These are phyloP conservation scores for Syngnathus floridae DNA, from an alignment of 2,113 vertebrate genomes.

Conservation along the genomic window DNA sequence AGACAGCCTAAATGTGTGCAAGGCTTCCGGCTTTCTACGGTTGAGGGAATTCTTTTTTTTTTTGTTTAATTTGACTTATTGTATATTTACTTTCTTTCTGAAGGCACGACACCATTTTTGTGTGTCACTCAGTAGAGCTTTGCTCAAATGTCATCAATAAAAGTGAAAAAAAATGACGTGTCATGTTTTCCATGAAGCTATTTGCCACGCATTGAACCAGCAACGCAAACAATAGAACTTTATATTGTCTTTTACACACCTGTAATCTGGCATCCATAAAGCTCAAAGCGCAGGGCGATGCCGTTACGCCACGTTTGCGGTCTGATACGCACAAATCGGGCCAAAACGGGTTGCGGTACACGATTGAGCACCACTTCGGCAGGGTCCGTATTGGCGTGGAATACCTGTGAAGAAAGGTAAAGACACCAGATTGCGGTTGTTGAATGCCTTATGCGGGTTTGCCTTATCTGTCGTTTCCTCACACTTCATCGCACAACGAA, in stretches of 20 bases:
- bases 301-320: conserved; percentile 89
- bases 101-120: neutral
- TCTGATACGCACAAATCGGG: conserved; percentile 87
- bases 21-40: conserved; percentile 7
- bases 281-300: conserved; percentile 91
- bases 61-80: conserved; percentile 1
- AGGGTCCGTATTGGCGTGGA: conserved; percentile 87
- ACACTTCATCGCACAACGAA: conserved; percentile 18
- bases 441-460: conserved; percentile 3
- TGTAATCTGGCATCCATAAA: conserved; percentile 93
- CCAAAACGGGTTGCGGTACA: conserved; percentile 83
- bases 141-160: too few species aligned
- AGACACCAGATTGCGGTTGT: neutral
- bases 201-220: neutral
- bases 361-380: conserved; percentile 90
- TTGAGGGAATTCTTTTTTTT: conserved; percentile 13
- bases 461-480: conserved; percentile 11
- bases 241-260: conserved; percentile 60
- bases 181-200: neutral
- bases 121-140: neutral
- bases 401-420: conserved; percentile 73
- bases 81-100: conserved; percentile 1
- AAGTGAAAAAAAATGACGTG: too few species aligned
- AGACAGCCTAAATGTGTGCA: conserved; percentile 9
- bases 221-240: neutral